Conservation (phyloP, 2,888 invertebrate species). For the Plagiodera versicolora region DNA sequence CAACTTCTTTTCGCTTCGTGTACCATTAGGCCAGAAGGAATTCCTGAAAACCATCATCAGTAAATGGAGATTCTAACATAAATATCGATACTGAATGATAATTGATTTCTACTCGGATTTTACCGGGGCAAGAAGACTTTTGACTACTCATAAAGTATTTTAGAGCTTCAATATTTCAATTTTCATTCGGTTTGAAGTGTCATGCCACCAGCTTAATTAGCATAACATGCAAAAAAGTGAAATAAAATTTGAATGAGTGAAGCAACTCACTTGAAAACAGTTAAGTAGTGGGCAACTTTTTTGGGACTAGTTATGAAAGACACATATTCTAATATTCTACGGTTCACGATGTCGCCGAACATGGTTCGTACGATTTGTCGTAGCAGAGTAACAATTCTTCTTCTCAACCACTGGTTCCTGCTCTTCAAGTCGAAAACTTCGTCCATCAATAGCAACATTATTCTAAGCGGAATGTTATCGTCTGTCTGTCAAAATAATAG, state of each 20-base stretch:
- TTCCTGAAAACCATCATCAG: too few species aligned
- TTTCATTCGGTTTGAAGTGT: too few species aligned
- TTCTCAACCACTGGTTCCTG: constrained; percentile 78
- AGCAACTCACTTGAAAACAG: constrained; percentile 78
- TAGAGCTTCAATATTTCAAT: too few species aligned
- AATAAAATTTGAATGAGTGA: too few species aligned
- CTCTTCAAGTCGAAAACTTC: constrained; percentile 83
- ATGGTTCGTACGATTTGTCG: constrained; percentile 78
- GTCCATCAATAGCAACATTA: constrained; percentile 78
- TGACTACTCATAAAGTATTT: too few species aligned
- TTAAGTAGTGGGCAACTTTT: constrained; percentile 85
- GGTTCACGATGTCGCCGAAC: constrained; percentile 81
- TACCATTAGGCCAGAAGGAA: constrained; percentile 65
- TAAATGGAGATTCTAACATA: too few species aligned
- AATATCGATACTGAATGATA: too few species aligned
- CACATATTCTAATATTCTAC: constrained; percentile 86
- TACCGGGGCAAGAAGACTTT: too few species aligned
- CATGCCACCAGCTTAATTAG: too few species aligned
- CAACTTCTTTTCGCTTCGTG: constrained; percentile 48
- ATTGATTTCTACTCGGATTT: too few species aligned
- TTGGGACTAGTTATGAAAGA: constrained; percentile 84
- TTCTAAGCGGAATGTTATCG: constrained; percentile 79
- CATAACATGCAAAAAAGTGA: too few species aligned
- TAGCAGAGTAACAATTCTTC: constrained; percentile 73
- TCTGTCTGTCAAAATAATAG: constrained; percentile 55